Conservation (phyloP, 1,140 invertebrate genomes). For the Drosophila mauritiana region DNA sequence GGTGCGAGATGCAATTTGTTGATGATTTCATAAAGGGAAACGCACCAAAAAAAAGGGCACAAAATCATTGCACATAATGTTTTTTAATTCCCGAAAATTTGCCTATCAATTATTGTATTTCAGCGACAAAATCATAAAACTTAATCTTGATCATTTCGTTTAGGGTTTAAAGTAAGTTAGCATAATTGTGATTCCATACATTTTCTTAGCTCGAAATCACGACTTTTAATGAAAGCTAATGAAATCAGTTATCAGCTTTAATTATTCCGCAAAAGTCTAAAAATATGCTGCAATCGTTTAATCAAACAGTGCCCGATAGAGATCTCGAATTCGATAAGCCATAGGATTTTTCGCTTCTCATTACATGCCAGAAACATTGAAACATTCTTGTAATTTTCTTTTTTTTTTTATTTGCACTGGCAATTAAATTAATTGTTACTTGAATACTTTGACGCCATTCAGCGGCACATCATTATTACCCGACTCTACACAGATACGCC, state of each 20-base stretch:
- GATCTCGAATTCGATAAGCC: slow-evolving; percentile 19
- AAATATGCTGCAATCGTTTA: slow-evolving; percentile 26
- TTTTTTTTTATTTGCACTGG: slow-evolving; percentile 49
- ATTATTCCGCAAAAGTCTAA: slow-evolving; percentile 9
- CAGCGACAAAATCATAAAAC: neutral
- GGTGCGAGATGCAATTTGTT: slow-evolving; percentile 47
- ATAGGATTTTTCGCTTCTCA: slow-evolving; percentile 25
- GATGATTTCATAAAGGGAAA: slow-evolving; percentile 49
- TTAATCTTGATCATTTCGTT: neutral
- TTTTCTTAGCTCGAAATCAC: neutral
- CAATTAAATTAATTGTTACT: slow-evolving; percentile 78
- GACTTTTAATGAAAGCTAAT: neutral
- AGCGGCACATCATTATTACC: slow-evolving; percentile 73
- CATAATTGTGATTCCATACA: no score
- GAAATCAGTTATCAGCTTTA: slow-evolving; percentile 1
- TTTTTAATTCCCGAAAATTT: no score
- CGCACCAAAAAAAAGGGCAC: neutral
- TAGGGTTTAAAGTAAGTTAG: no score
- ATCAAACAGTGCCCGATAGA: slow-evolving; percentile 17
- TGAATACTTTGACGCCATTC: slow-evolving; percentile 76
- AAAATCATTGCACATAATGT: neutral
- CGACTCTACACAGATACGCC: slow-evolving; percentile 4
- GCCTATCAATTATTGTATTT: neutral
- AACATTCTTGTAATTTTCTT: slow-evolving; percentile 61
- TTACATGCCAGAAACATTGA: slow-evolving; percentile 40